Evolutionary conservation across 2,797 vertebrate genomes (phyloP).

Genomic region (Pogoniulus pusillus): DNA sequence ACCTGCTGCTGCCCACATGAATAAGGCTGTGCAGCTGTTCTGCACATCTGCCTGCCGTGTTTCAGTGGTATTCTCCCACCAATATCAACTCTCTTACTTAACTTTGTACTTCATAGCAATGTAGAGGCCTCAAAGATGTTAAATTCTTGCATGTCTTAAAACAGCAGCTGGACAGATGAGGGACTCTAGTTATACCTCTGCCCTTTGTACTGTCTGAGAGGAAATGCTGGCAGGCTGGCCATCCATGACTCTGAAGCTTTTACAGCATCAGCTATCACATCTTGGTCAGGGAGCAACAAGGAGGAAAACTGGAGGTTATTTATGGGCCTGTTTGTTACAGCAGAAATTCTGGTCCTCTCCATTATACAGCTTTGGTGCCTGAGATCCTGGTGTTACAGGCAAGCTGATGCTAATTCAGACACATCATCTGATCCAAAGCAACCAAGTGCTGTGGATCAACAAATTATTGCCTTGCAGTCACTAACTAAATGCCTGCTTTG

Average conservation of each 20-base stretch:
- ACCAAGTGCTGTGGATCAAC: not conserved
- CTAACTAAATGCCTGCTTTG: not conserved
- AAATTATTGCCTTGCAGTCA: not conserved
- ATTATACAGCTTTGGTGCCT: not conserved
- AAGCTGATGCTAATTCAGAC: not conserved
- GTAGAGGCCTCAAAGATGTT: not conserved
- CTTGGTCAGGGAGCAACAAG: not conserved
- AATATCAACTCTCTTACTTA: not conserved
- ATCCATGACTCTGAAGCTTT: not conserved
- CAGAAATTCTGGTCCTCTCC: not conserved
- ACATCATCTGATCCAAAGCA: not conserved
- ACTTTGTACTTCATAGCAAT: accelerated
- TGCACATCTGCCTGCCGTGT: not conserved
- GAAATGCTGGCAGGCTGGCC: not conserved
- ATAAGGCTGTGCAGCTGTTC: not conserved
- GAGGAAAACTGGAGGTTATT: not conserved
- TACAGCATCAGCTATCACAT: not conserved
- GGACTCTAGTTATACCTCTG: not conserved
- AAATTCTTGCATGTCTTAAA: not conserved
- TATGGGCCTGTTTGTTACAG: not conserved
- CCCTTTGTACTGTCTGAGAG: not conserved
- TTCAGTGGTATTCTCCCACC: accelerated
- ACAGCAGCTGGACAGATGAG: not conserved
- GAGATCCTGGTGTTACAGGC: not conserved
- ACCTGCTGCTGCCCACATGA: not conserved